Conservation (phyloP, 2,888 invertebrate species). For the Heliconius ethilla region DNA sequence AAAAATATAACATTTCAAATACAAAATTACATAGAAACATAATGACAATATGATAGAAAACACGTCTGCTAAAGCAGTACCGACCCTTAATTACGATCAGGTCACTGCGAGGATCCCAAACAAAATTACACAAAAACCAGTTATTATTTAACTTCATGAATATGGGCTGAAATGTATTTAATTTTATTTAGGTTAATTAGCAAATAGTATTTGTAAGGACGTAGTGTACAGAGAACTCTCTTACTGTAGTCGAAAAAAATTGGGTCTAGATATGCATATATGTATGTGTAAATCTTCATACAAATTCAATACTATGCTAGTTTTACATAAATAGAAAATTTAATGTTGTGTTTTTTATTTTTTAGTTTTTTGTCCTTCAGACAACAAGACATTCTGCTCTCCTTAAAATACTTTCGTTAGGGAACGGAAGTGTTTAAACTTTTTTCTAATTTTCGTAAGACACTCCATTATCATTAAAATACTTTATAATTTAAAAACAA, state of each 20-base stretch:
- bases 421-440: too few relatives aligned
- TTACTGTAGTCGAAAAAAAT: neutral
- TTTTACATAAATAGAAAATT: neutral
- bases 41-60: slow-evolving; percentile 8
- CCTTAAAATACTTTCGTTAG: too few relatives aligned
- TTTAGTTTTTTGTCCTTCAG: too few relatives aligned
- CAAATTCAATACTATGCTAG: neutral
- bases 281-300: neutral
- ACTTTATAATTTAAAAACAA: too few relatives aligned
- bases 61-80: slow-evolving; percentile 12
- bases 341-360: too few relatives aligned
- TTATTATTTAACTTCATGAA: slow-evolving; percentile 19
- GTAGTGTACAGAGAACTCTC: slow-evolving; percentile 29
- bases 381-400: too few relatives aligned
- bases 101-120: slow-evolving; percentile 6
- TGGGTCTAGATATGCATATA: neutral
- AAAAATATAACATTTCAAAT: neutral
- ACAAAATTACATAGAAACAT: neutral
- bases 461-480: too few relatives aligned
- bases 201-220: slow-evolving; percentile 32
- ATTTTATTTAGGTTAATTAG: slow-evolving; percentile 29
- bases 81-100: slow-evolving; percentile 22
- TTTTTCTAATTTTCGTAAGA: too few relatives aligned
- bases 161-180: neutral
- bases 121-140: slow-evolving; percentile 2